phyloP scores from a whole-genome alignment of 2,797 vertebrate genomes.

The Sebastes wilsoni region DNA sequence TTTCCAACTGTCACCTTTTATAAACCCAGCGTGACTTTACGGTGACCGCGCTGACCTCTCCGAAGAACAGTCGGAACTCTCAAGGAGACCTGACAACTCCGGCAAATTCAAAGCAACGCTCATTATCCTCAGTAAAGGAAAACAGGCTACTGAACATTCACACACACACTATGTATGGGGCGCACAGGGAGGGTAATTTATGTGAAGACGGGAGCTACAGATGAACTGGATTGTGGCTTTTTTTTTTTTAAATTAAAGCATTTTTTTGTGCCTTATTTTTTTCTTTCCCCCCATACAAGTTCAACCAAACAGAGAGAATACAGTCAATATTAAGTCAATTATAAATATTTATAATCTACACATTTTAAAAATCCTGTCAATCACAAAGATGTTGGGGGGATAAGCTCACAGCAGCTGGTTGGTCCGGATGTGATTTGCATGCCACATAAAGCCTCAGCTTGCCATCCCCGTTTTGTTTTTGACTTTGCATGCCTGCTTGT shows the following conservation, averaged over 20 bases:
- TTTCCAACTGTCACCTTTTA: slow-evolving; percentile 60
- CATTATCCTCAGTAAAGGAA: slow-evolving; percentile 62
- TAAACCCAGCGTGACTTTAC: slow-evolving; percentile 57
- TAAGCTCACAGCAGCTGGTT: slow-evolving; percentile 78
- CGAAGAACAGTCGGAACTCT: slow-evolving; percentile 37
- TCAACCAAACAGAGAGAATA: slow-evolving; percentile 83
- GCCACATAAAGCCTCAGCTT: slow-evolving; percentile 79
- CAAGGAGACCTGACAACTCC: slow-evolving; percentile 43
- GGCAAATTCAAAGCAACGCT: slow-evolving; percentile 54
- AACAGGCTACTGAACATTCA: slow-evolving; percentile 61
- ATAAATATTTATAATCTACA: slow-evolving; percentile 89
- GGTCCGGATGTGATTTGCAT: slow-evolving; percentile 84
- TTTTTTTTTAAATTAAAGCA: slow-evolving; percentile 56
- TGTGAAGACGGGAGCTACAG: slow-evolving; percentile 59
- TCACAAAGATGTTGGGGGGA: slow-evolving; percentile 78
- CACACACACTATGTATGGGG: slow-evolving; percentile 1
- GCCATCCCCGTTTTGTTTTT: slow-evolving; percentile 83
- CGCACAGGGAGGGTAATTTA: slow-evolving; percentile 56
- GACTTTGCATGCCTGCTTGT: slow-evolving; percentile 81
- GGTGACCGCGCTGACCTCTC: slow-evolving; percentile 58
- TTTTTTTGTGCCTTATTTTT: slow-evolving; percentile 57
- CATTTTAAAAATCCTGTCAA: slow-evolving; percentile 85
- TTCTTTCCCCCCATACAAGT: slow-evolving; percentile 62
- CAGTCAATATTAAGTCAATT: slow-evolving; percentile 86
- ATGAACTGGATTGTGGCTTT: slow-evolving; percentile 61